Conservation (phyloP, 2,113 vertebrate genomes). For the Pachycephala philippinensis region DNA sequence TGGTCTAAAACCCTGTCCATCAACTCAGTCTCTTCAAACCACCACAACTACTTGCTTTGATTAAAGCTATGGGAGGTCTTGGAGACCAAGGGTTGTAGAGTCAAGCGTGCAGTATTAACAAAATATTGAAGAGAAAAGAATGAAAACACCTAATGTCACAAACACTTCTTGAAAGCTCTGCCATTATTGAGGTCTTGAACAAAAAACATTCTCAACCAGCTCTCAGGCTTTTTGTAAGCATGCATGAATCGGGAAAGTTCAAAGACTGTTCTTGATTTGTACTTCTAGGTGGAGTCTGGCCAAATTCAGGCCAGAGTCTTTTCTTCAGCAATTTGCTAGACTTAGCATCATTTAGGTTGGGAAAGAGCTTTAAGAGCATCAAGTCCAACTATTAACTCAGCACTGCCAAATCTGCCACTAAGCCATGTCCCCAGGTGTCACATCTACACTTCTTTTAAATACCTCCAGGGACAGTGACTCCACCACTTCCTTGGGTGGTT, state of each 20-base stretch:
- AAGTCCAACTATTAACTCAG: accelerated
- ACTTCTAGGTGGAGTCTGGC: background rate
- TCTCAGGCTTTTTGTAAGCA: background rate
- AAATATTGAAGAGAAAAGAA: background rate
- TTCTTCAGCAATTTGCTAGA: background rate
- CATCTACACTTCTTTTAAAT: background rate
- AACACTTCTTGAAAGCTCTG: background rate
- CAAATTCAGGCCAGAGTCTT: background rate
- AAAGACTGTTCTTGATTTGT: background rate
- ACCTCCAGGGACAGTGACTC: background rate
- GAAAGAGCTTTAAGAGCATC: background rate
- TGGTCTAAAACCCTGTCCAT: too few relatives aligned
- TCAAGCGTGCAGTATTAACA: background rate
- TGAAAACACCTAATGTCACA: background rate
- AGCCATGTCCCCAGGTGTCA: background rate
- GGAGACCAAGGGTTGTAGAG: background rate
- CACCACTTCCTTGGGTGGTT: background rate
- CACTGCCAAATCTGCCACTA: background rate
- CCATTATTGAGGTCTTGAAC: background rate
- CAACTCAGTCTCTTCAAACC: too few relatives aligned
- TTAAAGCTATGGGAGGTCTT: background rate
- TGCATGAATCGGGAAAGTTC: background rate
- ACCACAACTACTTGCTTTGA: background rate
- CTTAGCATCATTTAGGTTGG: background rate
- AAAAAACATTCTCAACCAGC: background rate